These are phyloP conservation scores for Liasis olivaceus DNA, from an alignment of 2,797 vertebrate species.

Conservation along the genomic window DNA sequence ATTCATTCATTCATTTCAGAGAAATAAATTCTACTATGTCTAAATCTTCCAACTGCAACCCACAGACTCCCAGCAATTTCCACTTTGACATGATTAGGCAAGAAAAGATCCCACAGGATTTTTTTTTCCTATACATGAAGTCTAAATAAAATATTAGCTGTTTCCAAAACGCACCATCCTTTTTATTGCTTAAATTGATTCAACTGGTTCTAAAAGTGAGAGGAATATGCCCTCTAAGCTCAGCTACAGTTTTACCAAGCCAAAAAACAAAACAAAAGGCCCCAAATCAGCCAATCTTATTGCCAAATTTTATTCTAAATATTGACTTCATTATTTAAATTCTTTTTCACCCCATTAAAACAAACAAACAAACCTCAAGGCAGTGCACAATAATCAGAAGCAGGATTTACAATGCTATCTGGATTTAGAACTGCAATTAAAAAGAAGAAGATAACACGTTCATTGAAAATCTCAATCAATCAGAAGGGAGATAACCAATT, in stretches of 20 bases:
- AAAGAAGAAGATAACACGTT: no score
- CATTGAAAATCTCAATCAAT: no score
- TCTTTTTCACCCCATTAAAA: no score
- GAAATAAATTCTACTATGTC: neutral
- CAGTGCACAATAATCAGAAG: no score
- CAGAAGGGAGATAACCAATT: no score
- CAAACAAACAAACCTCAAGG: no score
- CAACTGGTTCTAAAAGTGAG: neutral
- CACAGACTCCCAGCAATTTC: conserved; percentile 11
- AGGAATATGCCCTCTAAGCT: neutral
- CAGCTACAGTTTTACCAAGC: neutral
- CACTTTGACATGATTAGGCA: conserved; percentile 19
- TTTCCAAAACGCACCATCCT: conserved; percentile 11
- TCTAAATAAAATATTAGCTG: conserved; percentile 30
- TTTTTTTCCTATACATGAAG: conserved; percentile 5
- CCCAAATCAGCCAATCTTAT: neutral
- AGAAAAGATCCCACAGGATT: conserved; percentile 30
- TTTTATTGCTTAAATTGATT: conserved; percentile 26
- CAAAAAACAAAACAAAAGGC: no score
- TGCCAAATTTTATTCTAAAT: neutral
- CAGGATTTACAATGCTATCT: no score
- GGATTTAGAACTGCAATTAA: no score
- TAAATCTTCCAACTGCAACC: neutral
- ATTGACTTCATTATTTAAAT: neutral
- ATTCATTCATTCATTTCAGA: neutral